Base-by-base conservation (phyloP, 2,113 vertebrate genomes). In the Falcunculus frontatus region DNA sequence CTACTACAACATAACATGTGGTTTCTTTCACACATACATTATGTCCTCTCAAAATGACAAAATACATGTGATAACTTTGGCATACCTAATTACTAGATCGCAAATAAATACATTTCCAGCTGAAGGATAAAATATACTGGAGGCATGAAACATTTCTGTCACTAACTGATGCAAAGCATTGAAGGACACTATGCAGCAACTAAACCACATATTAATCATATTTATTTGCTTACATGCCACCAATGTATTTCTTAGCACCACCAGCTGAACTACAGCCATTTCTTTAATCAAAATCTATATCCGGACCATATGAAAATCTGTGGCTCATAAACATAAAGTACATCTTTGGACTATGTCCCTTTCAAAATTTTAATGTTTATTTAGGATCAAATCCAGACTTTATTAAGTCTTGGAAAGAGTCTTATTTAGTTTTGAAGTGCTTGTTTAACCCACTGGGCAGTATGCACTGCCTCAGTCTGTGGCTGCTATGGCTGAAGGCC, bases 391-490 rank as follows among this genome's bases (percentile, higher is more conserved):
- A 26, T 64, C 44, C 52, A 92, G 77, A 74, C 16, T 47, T 84
- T 63, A 70, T 4, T 39, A 81, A 86, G 25, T 37, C 74, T 86
- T 89, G 23, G 41, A 86, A 89, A 64, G 37, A 84, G 35, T 55
- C 35, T 74, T 53, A 77, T 29, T 70, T 49, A 32, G 26, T 89
- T 91, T 62, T 46, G 37, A 2, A 0, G 39, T 21, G 37, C 41
- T 86, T 3, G 0, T 90, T 77, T 52, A 94, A 94, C 52, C 15
- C 44, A 52, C 5, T 35, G 76, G 56, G 77, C 52, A 49, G 56
- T 16, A n/a, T 3, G 1, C 2, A 4, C 25, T 76, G 46, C 56
- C 52, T 35, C 30, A 46, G 52, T 23, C n/a, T 2, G 1, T 2
- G 2, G 39, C n/a, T 35, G 29, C 50, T 49, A 39, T 0, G 3